Evolutionary conservation across 2,888 invertebrate genomes (phyloP).

Genomic region (Ephialtes manifestator): DNA sequence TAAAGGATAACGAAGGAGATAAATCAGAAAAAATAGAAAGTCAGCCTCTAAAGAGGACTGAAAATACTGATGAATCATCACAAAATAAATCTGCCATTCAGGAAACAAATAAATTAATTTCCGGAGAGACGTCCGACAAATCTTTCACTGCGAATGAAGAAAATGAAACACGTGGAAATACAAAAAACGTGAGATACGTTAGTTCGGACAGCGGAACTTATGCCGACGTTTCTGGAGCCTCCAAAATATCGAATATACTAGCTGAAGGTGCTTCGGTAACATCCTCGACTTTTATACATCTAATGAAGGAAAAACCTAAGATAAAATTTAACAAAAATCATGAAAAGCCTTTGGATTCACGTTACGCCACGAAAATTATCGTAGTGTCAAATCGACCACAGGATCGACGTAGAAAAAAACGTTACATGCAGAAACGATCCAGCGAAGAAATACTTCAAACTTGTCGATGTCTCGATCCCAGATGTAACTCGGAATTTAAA

Average conservation of each 20-base stretch:
- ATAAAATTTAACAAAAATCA: background rate
- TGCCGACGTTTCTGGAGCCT: constrained; percentile 66
- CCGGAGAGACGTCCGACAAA: background rate
- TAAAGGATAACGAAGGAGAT: background rate
- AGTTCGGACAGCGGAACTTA: constrained; percentile 65
- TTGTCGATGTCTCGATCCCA: constrained; percentile 18
- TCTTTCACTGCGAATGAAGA: background rate
- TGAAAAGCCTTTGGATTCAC: background rate
- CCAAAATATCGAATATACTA: constrained; percentile 27
- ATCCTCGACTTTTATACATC: constrained; percentile 59
- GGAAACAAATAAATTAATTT: background rate
- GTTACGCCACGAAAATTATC: background rate
- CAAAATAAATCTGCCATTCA: too few species aligned
- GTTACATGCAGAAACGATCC: background rate
- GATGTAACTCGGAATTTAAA: constrained; percentile 26
- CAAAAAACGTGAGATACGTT: background rate
- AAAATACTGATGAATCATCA: background rate
- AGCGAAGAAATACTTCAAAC: background rate
- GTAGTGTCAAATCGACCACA: background rate
- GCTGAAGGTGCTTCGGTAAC: constrained; percentile 52
- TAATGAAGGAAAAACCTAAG: constrained; percentile 42
- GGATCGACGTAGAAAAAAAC: constrained; percentile 18
- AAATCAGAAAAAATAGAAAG: background rate
- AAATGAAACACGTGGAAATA: background rate
- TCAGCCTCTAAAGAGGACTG: background rate